Base-by-base conservation (phyloP, 2,797 vertebrate species). In the Myripristis jacobus region DNA sequence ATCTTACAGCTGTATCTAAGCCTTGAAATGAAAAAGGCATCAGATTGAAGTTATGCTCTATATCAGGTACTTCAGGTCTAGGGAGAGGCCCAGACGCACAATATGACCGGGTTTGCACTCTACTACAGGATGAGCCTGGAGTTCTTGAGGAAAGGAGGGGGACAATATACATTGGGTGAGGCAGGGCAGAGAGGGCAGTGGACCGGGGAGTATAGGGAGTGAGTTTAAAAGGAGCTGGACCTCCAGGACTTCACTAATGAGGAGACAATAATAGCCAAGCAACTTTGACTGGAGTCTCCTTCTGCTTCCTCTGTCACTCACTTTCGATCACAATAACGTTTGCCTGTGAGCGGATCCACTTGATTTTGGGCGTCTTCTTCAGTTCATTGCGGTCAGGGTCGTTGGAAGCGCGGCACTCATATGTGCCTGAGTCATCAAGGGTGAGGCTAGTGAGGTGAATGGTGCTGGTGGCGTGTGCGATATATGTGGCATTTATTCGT, bases 321-420 rank as follows among this genome's bases (percentile, higher is more conserved):
- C 97, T 87, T 96, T 98, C 95, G 53, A 96, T 93, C 90, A 98
- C 95, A 92, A 97, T 93, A 93, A 99, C 77, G 79, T 96, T 97
- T 3, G 97, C 97, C 91, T 98, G 97, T 48, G 97, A 96, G 82
- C 95, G 96, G 94, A 98, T 97, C 97, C 97, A 98, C 95, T 97
- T 98, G 95, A 98, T 92, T 94, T 94, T 96, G 78, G 97, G 97
- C 12, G 86, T 94, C 91, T 93, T 97, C 92, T 90, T 95, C 94
- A 98, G 94, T 89, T 97, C 95, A 85, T 98, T 98, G 92, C 96
- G 96, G 85, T 97, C 94, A 0, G 97, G 97, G 90, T 98, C 96
- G 81, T 96, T 98, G 93, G 96, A 98, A 29, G 97, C 97, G 0
- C 97, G 94, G 92, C 97, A 98, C 91, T 98, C 97, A 0, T 98